Evolutionary conservation across 2,113 vertebrate genomes (phyloP).

Genomic region (Dipodomys stephensi): DNA sequence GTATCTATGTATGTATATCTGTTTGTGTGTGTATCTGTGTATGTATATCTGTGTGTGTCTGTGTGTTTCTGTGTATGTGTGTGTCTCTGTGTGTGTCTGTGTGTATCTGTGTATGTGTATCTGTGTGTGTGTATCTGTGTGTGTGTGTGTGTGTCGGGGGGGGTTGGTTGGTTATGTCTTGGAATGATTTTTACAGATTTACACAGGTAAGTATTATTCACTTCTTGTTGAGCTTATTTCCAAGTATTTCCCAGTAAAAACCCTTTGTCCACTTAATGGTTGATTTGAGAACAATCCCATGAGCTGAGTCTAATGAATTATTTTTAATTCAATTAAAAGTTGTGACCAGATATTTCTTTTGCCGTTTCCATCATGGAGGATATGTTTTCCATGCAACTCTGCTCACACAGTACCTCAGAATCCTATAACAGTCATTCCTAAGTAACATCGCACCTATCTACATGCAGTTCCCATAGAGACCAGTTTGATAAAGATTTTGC

Average conservation of each 20-base stretch:
- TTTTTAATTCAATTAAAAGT: background rate
- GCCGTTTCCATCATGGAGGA: background rate
- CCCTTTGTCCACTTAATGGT: background rate
- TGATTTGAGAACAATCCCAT: background rate
- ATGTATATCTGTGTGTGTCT: too few species aligned
- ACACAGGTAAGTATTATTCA: background rate
- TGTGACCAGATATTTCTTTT: background rate
- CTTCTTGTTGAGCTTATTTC: background rate
- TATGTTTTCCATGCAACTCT: background rate
- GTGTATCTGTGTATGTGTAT: too few species aligned
- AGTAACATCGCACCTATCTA: background rate
- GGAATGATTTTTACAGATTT: conserved; percentile 11
- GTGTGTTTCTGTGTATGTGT: too few species aligned
- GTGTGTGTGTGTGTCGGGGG: too few species aligned
- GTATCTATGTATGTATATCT: too few species aligned
- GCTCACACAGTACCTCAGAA: background rate
- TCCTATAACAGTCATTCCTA: background rate
- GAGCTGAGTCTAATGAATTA: background rate
- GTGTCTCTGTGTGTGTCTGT: too few species aligned
- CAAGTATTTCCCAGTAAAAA: background rate
- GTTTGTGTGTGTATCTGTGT: too few species aligned
- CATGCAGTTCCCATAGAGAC: background rate
- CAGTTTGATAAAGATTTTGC: background rate
- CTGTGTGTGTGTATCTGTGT: too few species aligned
- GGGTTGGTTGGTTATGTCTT: background rate